Conservation (phyloP, 2,888 invertebrate genomes). For the Aspidiotus rigidus region DNA sequence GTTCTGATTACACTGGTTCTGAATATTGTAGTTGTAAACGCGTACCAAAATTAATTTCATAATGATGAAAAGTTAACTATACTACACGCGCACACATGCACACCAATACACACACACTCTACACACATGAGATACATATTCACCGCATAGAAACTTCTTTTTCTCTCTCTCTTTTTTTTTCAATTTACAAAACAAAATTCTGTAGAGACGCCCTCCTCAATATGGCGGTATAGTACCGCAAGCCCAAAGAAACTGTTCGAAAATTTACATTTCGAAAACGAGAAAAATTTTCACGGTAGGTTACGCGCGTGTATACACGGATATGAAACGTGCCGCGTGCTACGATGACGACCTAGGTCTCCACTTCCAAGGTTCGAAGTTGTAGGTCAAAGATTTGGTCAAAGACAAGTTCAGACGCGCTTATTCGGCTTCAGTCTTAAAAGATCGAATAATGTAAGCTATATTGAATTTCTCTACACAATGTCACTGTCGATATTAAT, state of each 20-base stretch:
- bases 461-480: too few relatives aligned
- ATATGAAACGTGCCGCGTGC: too few relatives aligned
- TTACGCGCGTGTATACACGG: too few relatives aligned
- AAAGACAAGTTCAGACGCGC: too few relatives aligned
- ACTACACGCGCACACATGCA: slow-evolving; percentile 13
- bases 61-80: slow-evolving; percentile 30
- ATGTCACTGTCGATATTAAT: too few relatives aligned
- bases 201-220: slow-evolving; percentile 38
- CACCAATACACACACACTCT: slow-evolving; percentile 4
- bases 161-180: slow-evolving; percentile 22
- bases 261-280: not conserved
- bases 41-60: slow-evolving; percentile 32
- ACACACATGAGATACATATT: slow-evolving; percentile 15
- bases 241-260: slow-evolving; percentile 19
- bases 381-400: too few relatives aligned
- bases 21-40: slow-evolving; percentile 29
- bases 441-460: too few relatives aligned
- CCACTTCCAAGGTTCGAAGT: too few relatives aligned
- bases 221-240: slow-evolving; percentile 23
- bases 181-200: slow-evolving; percentile 32
- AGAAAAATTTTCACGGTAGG: too few relatives aligned
- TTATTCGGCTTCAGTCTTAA: too few relatives aligned
- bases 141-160: slow-evolving; percentile 28
- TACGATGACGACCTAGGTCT: too few relatives aligned
- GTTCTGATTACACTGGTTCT: slow-evolving; percentile 32